phyloP scores from a whole-genome alignment of 2,797 vertebrate species.

The Sylvia borin region DNA sequence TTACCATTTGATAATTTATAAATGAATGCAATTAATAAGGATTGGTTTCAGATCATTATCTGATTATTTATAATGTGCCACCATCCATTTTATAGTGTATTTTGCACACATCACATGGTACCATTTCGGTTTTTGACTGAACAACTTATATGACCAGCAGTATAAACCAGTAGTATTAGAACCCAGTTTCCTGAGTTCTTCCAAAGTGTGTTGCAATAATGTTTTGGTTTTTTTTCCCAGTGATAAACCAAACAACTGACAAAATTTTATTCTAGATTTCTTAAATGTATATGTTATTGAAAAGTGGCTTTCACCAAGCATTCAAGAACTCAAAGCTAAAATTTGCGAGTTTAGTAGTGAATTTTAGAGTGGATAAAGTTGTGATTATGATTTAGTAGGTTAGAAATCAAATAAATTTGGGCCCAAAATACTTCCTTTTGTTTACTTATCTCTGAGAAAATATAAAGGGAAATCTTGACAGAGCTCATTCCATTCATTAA shows the following conservation, averaged over 20 bases:
- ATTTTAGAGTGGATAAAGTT: background rate
- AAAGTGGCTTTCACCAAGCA: background rate
- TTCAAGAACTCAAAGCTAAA: background rate
- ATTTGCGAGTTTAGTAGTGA: background rate
- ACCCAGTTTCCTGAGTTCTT: background rate
- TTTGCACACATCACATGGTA: accelerated
- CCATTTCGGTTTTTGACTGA: background rate
- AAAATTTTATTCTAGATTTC: background rate
- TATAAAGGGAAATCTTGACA: background rate
- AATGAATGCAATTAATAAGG: background rate
- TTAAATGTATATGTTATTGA: background rate
- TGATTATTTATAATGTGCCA: background rate
- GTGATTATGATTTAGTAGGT: background rate
- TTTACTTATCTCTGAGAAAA: background rate
- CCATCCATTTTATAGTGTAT: background rate
- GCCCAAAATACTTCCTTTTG: background rate
- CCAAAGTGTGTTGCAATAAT: background rate
- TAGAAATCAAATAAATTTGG: background rate
- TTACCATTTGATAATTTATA: background rate
- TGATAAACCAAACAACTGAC: background rate
- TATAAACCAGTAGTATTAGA: background rate
- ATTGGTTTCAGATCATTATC: background rate
- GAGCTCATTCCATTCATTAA: background rate
- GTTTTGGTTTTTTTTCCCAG: background rate
- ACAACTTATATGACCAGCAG: background rate